Evolutionary conservation across 2,888 invertebrate species (phyloP).

Genomic region (Adineta ricciae): DNA sequence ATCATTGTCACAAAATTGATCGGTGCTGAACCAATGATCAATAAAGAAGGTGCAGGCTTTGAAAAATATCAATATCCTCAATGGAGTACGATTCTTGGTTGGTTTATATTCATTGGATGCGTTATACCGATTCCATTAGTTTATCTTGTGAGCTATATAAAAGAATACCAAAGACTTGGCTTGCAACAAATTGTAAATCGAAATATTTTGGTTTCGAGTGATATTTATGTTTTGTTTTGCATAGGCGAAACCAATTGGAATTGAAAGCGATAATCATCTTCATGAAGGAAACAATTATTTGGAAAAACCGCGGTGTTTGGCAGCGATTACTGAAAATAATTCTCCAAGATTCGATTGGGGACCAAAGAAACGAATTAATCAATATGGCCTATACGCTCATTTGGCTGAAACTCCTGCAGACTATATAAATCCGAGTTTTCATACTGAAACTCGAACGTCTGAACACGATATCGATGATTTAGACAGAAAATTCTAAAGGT

Average conservation of each 20-base stretch:
- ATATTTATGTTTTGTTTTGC: neutral
- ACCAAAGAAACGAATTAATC: slow-evolving; percentile 4
- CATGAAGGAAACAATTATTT: neutral
- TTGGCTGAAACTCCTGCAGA: neutral
- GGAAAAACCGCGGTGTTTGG: neutral
- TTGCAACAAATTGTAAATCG: neutral
- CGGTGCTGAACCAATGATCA: neutral
- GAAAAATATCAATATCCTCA: neutral
- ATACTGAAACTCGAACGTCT: too few relatives aligned
- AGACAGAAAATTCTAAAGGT: too few relatives aligned
- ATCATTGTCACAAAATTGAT: neutral
- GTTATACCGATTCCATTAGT: neutral
- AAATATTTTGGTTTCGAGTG: neutral
- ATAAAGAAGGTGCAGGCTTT: neutral
- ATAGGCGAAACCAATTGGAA: neutral
- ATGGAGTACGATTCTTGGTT: neutral
- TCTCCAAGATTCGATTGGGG: slow-evolving; percentile 2
- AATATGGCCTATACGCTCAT: neutral
- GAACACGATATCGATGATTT: too few relatives aligned
- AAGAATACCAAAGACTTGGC: neutral
- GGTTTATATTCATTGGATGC: neutral
- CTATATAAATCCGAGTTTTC: too few relatives aligned
- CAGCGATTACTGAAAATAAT: neutral
- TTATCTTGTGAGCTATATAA: neutral
- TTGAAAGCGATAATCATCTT: neutral